Evolutionary conservation across 2,888 invertebrate species (phyloP).

Genomic region (Nineta flava): DNA sequence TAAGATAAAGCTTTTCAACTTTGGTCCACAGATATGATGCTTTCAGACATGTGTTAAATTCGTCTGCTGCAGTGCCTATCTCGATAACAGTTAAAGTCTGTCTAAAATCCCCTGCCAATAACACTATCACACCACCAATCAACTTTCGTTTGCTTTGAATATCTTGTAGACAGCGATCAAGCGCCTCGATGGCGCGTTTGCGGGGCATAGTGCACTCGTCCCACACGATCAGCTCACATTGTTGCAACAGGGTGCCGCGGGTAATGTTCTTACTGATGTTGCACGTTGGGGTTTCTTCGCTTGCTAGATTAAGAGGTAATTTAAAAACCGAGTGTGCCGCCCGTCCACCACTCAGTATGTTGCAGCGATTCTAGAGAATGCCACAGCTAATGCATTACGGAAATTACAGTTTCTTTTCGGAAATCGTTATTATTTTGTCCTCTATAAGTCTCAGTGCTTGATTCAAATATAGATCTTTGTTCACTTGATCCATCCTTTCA

Average conservation of each 20-base stretch:
- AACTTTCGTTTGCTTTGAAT: conserved; percentile 8
- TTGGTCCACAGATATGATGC: conserved; percentile 4
- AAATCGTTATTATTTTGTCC: neutral
- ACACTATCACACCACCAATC: conserved; percentile 12
- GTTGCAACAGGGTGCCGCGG: conserved; percentile 5
- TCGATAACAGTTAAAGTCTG: conserved; percentile 13
- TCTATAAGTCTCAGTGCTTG: neutral
- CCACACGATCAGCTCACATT: conserved; percentile 12
- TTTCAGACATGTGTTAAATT: neutral
- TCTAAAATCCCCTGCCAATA: conserved; percentile 15
- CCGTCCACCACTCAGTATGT: conserved; percentile 6
- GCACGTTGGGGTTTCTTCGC: conserved; percentile 1
- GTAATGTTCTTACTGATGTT: conserved; percentile 1
- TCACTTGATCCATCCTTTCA: too few relatives aligned
- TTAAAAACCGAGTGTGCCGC: conserved; percentile 6
- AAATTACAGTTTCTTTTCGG: neutral
- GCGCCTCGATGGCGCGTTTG: conserved; percentile 13
- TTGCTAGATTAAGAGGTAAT: conserved; percentile 6
- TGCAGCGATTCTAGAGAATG: conserved; percentile 3
- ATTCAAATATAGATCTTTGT: too few relatives aligned
- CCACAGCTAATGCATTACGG: conserved; percentile 12
- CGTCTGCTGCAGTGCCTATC: conserved; percentile 7
- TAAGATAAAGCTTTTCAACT: conserved; percentile 5
- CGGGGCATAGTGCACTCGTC: conserved; percentile 16
- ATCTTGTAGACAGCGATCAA: conserved; percentile 13